Evolutionary conservation across 2,113 vertebrate genomes (phyloP).

Genomic region (Seriola dumerili): DNA sequence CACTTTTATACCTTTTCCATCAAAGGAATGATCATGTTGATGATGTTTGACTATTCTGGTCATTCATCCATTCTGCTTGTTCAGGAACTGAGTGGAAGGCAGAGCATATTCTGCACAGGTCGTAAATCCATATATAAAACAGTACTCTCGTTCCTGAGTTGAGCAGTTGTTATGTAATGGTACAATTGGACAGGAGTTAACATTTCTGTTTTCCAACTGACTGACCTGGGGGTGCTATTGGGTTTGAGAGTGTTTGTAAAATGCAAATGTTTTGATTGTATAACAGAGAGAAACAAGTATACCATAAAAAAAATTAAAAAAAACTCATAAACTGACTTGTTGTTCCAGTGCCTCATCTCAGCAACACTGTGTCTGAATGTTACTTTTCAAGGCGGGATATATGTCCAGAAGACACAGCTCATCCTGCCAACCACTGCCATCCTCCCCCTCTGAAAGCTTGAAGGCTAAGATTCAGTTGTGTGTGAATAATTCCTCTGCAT

Average conservation of each 20-base stretch:
- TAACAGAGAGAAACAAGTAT: background rate
- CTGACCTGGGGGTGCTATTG: background rate
- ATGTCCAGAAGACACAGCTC: background rate
- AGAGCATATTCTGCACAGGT: background rate
- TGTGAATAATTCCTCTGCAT: background rate
- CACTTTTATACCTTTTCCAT: background rate
- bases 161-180: background rate
- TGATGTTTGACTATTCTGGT: background rate
- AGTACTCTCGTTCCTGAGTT: background rate
- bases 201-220: slow-evolving; percentile 19
- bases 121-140: background rate
- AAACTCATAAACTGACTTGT: slow-evolving; percentile 11
- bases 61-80: background rate
- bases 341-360: slow-evolving; percentile 16
- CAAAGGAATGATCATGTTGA: background rate
- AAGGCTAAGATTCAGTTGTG: background rate
- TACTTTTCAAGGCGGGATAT: background rate
- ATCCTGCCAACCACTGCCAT: background rate
- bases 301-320: too few relatives aligned
- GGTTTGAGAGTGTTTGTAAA: slow-evolving; percentile 20
- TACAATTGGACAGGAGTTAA: background rate
- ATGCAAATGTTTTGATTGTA: background rate
- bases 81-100: background rate
- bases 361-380: slow-evolving; percentile 8
- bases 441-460: background rate